Evolutionary conservation across 2,888 invertebrate species (phyloP), one percentile per base, ranked within the genome.

Genomic region (Sinotaia quadrata): DNA sequence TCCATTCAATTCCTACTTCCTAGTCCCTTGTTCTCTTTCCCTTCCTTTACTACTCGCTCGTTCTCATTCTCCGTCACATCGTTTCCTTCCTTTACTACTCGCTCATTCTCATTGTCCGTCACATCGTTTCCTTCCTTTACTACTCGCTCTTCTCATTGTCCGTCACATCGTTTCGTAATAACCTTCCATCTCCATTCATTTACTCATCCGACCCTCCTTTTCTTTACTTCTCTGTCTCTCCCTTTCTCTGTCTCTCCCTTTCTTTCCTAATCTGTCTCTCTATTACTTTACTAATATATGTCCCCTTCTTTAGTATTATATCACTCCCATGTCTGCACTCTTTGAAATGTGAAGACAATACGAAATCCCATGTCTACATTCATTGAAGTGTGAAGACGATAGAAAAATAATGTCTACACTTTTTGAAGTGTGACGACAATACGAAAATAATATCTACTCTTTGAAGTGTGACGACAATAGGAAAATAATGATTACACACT

Each of bases 281-380:
- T 54, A 24, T 54, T 27, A 18, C 29, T 47, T 49, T 61, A 27
- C 57, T 7, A n/a, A n/a, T n/a, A n/a, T n/a, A n/a, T n/a, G n/a
- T n/a, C n/a, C n/a, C n/a, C n/a, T n/a, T n/a, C n/a, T n/a, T n/a
- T n/a, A n/a, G n/a, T n/a, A n/a, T n/a, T n/a, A n/a, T n/a, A n/a
- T n/a, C n/a, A n/a, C n/a, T n/a, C n/a, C n/a, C n/a, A n/a, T n/a
- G n/a, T n/a, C n/a, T n/a, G n/a, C n/a, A n/a, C n/a, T n/a, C n/a
- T n/a, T n/a, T n/a, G n/a, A n/a, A n/a, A n/a, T n/a, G n/a, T n/a
- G n/a, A n/a, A n/a, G n/a, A n/a, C n/a, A n/a, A n/a, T n/a, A n/a
- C n/a, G n/a, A n/a, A n/a, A n/a, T n/a, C n/a, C n/a, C n/a, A n/a
- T n/a, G n/a, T n/a, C n/a, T n/a, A n/a, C n/a, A n/a, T n/a, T n/a